phyloP scores from a whole-genome alignment of 2,113 vertebrate species.

The Platanista minor region DNA sequence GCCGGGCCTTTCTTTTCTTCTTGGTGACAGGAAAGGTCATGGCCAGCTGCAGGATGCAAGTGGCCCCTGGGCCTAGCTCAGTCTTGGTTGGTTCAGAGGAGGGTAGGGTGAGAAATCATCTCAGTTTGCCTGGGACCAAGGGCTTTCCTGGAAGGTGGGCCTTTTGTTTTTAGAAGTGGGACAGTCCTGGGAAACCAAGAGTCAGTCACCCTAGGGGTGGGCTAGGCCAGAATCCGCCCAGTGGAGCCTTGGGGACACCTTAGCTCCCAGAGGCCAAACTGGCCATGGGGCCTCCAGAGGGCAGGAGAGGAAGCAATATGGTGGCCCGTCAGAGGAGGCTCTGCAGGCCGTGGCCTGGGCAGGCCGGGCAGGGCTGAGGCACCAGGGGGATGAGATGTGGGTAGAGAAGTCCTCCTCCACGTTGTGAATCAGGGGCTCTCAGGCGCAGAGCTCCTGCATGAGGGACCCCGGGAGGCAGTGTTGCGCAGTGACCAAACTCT shows the following conservation, averaged over 20 bases:
- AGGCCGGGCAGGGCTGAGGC: fast-evolving
- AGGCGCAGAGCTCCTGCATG: not conserved
- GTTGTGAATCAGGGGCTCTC: too few species aligned
- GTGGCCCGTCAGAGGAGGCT: not conserved
- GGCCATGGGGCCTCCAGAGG: not conserved
- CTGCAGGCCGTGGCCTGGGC: not conserved
- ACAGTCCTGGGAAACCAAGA: not conserved
- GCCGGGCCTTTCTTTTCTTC: not conserved
- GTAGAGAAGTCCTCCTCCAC: not conserved
- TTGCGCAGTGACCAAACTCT: not conserved
- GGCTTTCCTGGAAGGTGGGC: not conserved
- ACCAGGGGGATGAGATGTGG: fast-evolving
- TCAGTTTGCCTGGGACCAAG: not conserved
- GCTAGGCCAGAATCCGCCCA: too few species aligned
- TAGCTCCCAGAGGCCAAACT: not conserved
- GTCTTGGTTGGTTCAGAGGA: not conserved
- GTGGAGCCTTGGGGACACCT: not conserved
- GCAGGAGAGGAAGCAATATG: not conserved
- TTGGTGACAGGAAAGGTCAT: not conserved
- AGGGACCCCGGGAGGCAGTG: not conserved
- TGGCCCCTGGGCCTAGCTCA: not conserved
- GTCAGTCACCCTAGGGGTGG: not conserved
- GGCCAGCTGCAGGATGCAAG: too few species aligned
- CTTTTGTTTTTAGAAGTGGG: not conserved
- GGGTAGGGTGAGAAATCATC: not conserved